Percentiles rank a stretch among this genome's conserved stretches.
phyloP scores from a whole-genome alignment of 2,888 invertebrate genomes.

The Drosophila pseudotakahashii region DNA sequence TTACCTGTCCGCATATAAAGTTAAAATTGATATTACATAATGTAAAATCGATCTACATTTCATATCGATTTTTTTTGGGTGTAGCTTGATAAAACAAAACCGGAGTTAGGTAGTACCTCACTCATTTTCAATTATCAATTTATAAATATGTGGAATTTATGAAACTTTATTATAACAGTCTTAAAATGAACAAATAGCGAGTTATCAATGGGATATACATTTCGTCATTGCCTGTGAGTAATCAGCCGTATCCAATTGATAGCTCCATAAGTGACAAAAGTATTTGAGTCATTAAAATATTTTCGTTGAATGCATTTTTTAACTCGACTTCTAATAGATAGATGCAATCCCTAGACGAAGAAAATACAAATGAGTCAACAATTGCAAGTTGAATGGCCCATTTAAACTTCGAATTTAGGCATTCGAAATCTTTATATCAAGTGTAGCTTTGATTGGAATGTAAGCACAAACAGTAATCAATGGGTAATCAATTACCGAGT shows the following conservation, averaged over 20 bases:
- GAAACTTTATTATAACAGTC: no score
- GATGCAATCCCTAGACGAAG: no score
- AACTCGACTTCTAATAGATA: no score
- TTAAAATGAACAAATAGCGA: background rate
- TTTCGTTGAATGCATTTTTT: background rate
- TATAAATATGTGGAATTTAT: no score
- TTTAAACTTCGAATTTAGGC: background rate
- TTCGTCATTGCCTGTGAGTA: background rate
- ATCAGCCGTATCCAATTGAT: slow-evolving; percentile 1
- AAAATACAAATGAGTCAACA: no score
- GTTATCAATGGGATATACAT: background rate
- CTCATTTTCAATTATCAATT: no score
- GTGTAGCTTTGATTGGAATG: background rate
- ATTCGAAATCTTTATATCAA: background rate
- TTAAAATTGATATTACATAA: no score
- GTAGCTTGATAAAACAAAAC: no score
- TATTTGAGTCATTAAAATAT: background rate
- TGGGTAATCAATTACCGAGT: background rate
- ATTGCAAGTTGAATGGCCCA: background rate
- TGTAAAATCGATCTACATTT: no score
- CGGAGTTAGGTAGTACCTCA: no score
- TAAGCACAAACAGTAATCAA: background rate
- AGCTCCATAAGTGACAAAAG: background rate
- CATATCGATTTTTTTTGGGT: no score
- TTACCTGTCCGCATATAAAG: no score